Conservation (phyloP, 2,113 vertebrate genomes). For the Thymallus thymallus region DNA sequence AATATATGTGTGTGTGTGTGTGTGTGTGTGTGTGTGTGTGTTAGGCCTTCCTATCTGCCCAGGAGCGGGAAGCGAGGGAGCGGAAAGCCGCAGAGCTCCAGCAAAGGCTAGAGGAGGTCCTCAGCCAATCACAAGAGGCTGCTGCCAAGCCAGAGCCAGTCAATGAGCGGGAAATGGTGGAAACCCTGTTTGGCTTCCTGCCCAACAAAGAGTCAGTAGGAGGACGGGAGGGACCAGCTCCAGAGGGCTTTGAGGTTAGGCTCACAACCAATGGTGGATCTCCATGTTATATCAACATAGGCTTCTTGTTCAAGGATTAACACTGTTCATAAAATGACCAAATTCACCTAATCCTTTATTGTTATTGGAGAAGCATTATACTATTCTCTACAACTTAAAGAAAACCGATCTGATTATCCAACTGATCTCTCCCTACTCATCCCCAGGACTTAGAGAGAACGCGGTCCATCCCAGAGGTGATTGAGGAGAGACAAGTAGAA, state of each 20-base stretch:
- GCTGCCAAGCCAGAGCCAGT: constrained; percentile 46
- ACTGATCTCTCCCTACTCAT: constrained; percentile 23
- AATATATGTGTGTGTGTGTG: neutral
- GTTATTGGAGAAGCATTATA: too few species aligned
- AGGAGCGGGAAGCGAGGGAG: constrained; percentile 30
- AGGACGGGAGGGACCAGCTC: constrained; percentile 63
- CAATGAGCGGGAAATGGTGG: constrained; percentile 74
- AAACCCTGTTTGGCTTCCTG: constrained; percentile 74
- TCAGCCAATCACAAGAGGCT: constrained; percentile 29
- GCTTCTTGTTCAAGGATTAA: neutral
- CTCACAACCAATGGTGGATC: neutral
- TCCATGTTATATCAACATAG: neutral
- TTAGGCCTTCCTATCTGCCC: constrained; percentile 56
- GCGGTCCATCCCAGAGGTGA: neutral
- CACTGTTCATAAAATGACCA: neutral
- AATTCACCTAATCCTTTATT: too few species aligned
- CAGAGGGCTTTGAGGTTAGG: constrained; percentile 72
- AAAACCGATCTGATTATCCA: neutral
- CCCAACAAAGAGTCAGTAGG: constrained; percentile 63
- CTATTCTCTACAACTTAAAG: too few species aligned
- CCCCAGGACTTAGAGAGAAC: constrained; percentile 59
- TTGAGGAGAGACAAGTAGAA: neutral
- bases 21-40: constrained; percentile 1
- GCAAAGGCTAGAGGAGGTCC: constrained; percentile 20
- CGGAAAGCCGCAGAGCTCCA: constrained; percentile 38